A percentile compares a stretch with the other conserved stretches of the same genome.
Conservation (phyloP, 2,888 invertebrate species). For the Scaptomyza polygonia region DNA sequence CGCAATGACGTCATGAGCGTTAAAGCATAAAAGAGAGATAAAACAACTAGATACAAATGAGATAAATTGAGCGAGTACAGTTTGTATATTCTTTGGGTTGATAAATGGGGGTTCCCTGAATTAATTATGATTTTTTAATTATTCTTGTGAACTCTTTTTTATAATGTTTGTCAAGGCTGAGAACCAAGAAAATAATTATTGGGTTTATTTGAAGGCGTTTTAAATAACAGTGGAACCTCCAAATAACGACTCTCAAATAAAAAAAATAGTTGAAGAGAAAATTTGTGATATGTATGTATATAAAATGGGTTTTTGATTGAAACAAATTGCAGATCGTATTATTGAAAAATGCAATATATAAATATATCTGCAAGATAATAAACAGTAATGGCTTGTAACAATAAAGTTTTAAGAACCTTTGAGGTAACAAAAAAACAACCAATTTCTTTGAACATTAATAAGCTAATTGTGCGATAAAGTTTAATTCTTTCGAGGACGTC, state of each 20-base stretch:
- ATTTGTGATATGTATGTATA: too few species aligned
- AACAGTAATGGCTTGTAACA: background rate
- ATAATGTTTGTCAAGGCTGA: background rate
- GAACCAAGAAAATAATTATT: background rate
- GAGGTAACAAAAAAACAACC: too few species aligned
- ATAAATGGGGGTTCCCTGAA: conserved; percentile 5
- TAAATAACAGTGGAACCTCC: too few species aligned
- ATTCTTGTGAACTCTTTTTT: background rate
- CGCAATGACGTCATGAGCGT: conserved; percentile 25
- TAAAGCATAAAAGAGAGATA: background rate
- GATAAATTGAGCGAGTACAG: conserved; percentile 4
- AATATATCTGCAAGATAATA: background rate
- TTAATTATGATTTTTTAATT: conserved; percentile 3
- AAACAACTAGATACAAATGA: background rate
- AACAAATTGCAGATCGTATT: too few species aligned
- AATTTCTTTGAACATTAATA: conserved; percentile 9
- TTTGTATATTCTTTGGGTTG: background rate
- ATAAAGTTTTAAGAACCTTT: too few species aligned
- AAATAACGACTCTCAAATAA: too few species aligned
- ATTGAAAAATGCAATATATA: too few species aligned
- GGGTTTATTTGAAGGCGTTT: too few species aligned
- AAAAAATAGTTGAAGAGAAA: too few species aligned
- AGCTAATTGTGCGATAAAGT: conserved; percentile 15
- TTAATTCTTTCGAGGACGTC: conserved; percentile 21
- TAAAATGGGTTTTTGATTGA: too few species aligned